Conservation (phyloP, 2,797 vertebrate genomes). For the Psittacula derbiana region DNA sequence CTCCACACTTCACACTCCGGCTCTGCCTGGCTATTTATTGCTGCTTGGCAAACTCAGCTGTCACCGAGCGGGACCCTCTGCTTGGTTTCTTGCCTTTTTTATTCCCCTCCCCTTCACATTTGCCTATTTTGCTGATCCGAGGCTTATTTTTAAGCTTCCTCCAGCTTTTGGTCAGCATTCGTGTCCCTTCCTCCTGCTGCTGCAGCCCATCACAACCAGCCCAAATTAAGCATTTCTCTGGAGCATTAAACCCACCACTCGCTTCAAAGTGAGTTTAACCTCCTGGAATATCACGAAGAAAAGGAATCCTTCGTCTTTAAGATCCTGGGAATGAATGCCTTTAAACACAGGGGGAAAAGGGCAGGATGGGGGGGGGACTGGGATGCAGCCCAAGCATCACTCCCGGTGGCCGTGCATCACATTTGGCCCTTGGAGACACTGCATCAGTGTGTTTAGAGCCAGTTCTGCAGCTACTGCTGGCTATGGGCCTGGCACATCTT, state of each 20-base stretch:
- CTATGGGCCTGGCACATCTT: neutral
- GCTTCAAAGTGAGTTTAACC: neutral
- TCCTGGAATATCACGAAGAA: neutral
- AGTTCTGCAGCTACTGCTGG: neutral
- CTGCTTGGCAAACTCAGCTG: neutral
- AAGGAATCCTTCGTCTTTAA: neutral
- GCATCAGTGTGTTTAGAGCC: neutral
- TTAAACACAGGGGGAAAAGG: neutral
- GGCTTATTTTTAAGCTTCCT: neutral
- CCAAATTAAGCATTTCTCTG: neutral
- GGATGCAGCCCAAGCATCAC: neutral
- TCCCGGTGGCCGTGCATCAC: neutral
- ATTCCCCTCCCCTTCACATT: neutral
- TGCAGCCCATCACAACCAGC: neutral
- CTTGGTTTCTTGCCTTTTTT: neutral
- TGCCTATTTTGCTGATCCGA: neutral
- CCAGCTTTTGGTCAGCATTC: neutral
- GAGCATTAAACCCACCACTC: neutral
- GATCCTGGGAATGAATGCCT: neutral
- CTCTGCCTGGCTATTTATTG: constrained; percentile 41
- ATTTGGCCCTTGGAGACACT: neutral
- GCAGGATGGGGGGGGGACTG: neutral
- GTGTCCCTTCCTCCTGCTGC: neutral
- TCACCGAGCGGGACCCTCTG: neutral
- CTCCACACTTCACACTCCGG: constrained; percentile 41